A percentile compares a stretch with the other conserved stretches of the same genome.
Conservation (phyloP, 2,888 invertebrate species). For the Synanthedon andrenaeformis region DNA sequence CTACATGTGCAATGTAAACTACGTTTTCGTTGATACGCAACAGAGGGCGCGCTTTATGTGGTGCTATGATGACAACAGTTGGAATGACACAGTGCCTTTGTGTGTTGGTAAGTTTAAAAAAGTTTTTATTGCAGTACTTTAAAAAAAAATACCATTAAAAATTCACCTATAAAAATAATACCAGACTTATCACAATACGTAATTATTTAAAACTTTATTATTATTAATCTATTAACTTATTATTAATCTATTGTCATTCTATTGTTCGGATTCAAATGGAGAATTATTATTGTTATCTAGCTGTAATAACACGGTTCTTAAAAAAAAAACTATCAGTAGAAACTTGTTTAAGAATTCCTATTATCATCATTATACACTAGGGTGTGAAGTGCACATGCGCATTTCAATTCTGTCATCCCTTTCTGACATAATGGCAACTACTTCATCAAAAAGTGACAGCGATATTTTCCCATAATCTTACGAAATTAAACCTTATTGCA, state of each 20-base stretch:
- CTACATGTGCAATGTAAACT: slow-evolving; percentile 77
- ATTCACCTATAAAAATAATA: too few species aligned
- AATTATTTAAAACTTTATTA: not conserved
- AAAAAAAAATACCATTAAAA: not conserved
- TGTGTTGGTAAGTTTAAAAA: slow-evolving; percentile 72
- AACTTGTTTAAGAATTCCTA: too few species aligned
- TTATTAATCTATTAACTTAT: too few species aligned
- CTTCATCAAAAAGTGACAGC: slow-evolving; percentile 27
- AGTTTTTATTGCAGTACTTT: not conserved
- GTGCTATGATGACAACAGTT: slow-evolving; percentile 75
- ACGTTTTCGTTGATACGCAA: slow-evolving; percentile 76
- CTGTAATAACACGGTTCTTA: too few species aligned
- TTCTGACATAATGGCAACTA: slow-evolving; percentile 14
- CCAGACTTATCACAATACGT: not conserved
- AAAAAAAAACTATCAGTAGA: too few species aligned
- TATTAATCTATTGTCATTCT: too few species aligned
- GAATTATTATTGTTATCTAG: too few species aligned
- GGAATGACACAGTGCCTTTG: slow-evolving; percentile 73
- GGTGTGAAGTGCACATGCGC: slow-evolving; percentile 45
- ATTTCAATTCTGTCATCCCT: slow-evolving; percentile 18
- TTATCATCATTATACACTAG: slow-evolving; percentile 1
- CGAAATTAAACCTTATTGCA: not conserved
- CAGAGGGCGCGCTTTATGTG: slow-evolving; percentile 71
- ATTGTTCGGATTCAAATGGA: too few species aligned
- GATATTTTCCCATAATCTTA: slow-evolving; percentile 11